Percentiles rank a stretch among this genome's conserved stretches.
Conservation (phyloP, 2,113 vertebrate species). For the Takifugu bimaculatus region DNA sequence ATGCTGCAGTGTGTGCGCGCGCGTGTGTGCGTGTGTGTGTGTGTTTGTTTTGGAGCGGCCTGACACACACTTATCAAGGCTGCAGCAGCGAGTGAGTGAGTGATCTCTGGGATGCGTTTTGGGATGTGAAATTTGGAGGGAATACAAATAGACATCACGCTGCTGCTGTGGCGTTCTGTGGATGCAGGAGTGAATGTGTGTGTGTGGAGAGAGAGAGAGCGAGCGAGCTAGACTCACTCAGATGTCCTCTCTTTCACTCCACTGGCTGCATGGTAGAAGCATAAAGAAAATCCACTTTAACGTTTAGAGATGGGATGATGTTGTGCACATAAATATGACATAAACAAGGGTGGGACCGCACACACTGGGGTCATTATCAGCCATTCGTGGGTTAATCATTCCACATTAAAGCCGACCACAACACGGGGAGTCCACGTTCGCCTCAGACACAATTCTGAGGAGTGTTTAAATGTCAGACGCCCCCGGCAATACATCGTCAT, state of each 20-base stretch:
- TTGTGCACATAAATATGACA: background rate
- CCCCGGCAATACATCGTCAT: constrained; percentile 45
- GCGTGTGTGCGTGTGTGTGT: background rate
- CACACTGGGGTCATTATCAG: background rate
- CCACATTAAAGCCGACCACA: constrained; percentile 9
- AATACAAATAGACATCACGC: constrained; percentile 19
- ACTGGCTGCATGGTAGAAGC: background rate
- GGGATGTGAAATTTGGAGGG: constrained; percentile 10
- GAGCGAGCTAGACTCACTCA: constrained; percentile 5
- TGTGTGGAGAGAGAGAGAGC: constrained; percentile 24
- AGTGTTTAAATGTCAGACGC: constrained; percentile 64
- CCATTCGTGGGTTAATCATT: background rate
- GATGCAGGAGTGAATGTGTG: constrained; percentile 15
- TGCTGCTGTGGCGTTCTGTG: constrained; percentile 26
- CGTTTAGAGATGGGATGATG: background rate
- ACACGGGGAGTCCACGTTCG: background rate
- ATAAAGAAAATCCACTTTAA: background rate
- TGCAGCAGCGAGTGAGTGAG: constrained; percentile 5
- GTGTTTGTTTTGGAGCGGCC: background rate
- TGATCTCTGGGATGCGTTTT: constrained; percentile 21
- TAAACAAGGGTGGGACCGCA: background rate
- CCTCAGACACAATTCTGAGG: constrained; percentile 28
- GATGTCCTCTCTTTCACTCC: background rate
- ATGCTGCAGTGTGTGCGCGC: rapidly evolving
- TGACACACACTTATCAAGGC: constrained; percentile 25